Conservation (phyloP, 2,113 vertebrate genomes). For the Petromus typicus region DNA sequence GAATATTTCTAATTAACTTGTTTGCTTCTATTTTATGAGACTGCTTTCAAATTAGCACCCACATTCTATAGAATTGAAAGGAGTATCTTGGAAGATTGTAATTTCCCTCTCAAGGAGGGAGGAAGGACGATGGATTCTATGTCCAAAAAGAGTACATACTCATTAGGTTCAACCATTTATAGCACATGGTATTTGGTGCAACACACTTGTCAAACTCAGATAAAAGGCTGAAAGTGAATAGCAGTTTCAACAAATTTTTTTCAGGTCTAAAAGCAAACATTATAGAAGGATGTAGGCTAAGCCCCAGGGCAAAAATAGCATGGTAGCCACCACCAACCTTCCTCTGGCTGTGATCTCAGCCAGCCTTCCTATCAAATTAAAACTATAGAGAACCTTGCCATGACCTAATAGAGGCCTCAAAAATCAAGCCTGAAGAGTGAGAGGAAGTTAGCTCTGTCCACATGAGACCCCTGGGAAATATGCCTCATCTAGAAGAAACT, state of each 20-base stretch:
- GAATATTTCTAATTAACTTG: conserved; percentile 86
- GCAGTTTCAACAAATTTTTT: conserved; percentile 68
- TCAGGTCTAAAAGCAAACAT: conserved; percentile 50
- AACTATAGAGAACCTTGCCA: not conserved
- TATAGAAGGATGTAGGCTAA: conserved; percentile 53
- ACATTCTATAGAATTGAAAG: conserved; percentile 66
- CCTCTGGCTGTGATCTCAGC: conserved; percentile 17
- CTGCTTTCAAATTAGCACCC: conserved; percentile 81
- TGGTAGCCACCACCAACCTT: not conserved
- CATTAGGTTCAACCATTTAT: conserved; percentile 72
- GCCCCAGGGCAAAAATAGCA: conserved; percentile 38
- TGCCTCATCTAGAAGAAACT: not conserved
- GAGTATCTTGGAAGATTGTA: conserved; percentile 61
- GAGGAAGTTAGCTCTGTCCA: not conserved
- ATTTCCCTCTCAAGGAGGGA: conserved; percentile 73
- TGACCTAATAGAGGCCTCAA: not conserved
- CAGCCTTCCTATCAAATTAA: conserved; percentile 22
- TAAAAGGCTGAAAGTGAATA: conserved; percentile 60
- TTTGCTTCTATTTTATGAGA: conserved; percentile 81
- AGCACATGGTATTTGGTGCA: conserved; percentile 52
- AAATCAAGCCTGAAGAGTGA: conserved; percentile 13
- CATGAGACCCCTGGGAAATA: not conserved
- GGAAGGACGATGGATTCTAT: not conserved
- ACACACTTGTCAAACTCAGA: conserved; percentile 58
- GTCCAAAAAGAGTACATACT: conserved; percentile 64